Base-by-base conservation (phyloP, 1,140 invertebrate genomes). In the Diorhabda carinulata region DNA sequence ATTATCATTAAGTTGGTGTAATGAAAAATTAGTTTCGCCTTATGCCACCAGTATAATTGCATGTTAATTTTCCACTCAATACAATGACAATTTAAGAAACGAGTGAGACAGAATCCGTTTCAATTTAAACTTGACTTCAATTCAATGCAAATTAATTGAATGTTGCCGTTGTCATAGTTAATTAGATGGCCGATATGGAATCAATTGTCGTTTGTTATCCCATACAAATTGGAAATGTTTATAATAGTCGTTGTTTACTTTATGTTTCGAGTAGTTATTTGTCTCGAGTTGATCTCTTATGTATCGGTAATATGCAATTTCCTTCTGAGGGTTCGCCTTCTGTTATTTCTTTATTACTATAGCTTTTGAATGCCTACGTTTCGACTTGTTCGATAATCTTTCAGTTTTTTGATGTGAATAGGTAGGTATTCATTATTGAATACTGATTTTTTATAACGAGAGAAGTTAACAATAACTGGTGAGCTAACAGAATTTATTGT, bases 91-190 rank as follows among this genome's bases (percentile, higher is more conserved):
- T 25, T 25, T 25, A 25, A 25, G 25, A 25, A 25, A 25, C 25
- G 25, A 25, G 25, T 25, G 25, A 25, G 25, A 25, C 25, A 25
- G 25, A 25, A 25, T 25, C 25, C 47, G 47, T 52, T 52, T 9
- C 5, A 52, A 52, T 5, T 52, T 52, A 52, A 52, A 52, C 47
- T 52, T 5, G 5, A 52, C 5, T 70, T 72, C 68, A 66, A 74
- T 72, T 73, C 69, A 74, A 74, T 74, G 73, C 73, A 74, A 74
- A 74, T 74, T 74, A 74, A 74, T 73, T 73, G 73, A 69, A 68
- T 66, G 63, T 66, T 70, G 68, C 66, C 56, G 64, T 70, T 70
- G 66, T 64, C 41, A 61, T 45, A 59, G 64, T 72, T 74, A 72
- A 74, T 74, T 74, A 72, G 68, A 74, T 74, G 69, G 45, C 60